A percentile compares a stretch with the other conserved stretches of the same genome.
These are phyloP conservation scores for Procambarus virginalis DNA, from an alignment of 1,140 invertebrate species.

Conservation along the genomic window DNA sequence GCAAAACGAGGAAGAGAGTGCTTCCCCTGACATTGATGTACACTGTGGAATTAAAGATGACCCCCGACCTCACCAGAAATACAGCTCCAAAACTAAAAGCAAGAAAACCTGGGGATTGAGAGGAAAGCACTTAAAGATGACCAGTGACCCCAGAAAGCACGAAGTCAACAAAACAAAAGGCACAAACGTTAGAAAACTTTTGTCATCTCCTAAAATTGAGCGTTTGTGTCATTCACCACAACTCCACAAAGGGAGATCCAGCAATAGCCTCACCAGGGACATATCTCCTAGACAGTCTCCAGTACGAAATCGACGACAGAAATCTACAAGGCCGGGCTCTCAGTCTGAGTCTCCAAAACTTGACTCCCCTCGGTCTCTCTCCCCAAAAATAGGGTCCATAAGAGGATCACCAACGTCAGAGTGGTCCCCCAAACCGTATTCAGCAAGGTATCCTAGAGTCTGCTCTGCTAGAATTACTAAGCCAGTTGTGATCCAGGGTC, in stretches of 20 bases:
- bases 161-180: slow-evolving; percentile 2
- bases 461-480: background rate
- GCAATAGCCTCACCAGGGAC: background rate
- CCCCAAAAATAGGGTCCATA: background rate
- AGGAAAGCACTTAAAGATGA: background rate
- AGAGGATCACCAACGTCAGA: background rate
- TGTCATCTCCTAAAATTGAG: slow-evolving; percentile 36
- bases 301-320: background rate
- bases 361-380: background rate
- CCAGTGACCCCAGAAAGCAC: background rate
- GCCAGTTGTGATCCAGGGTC: background rate
- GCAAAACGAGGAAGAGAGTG: background rate
- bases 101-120: background rate
- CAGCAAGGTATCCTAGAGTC: background rate
- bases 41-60: background rate
- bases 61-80: background rate
- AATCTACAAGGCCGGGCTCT: slow-evolving; percentile 1
- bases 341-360: slow-evolving; percentile 5
- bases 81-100: background rate
- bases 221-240: slow-evolving; percentile 43
- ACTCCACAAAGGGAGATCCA: slow-evolving; percentile 13
- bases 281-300: slow-evolving; percentile 21
- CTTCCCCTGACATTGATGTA: background rate
- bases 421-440: background rate
- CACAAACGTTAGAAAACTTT: slow-evolving; percentile 1